phyloP scores from a whole-genome alignment of 2,797 vertebrate genomes.

The Gallinago stenura region DNA sequence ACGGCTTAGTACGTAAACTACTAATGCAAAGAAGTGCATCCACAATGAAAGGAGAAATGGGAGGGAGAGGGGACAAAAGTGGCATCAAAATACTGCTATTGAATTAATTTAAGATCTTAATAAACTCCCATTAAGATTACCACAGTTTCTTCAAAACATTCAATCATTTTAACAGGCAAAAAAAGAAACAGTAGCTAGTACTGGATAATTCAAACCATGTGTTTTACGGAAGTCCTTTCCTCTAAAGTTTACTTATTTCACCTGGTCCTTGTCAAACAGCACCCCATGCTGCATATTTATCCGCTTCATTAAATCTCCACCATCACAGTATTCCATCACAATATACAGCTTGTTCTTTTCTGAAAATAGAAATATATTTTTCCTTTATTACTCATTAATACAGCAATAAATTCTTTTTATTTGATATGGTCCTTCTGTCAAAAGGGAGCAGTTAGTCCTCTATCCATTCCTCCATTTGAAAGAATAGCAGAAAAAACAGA shows the following conservation, averaged over 20 bases:
- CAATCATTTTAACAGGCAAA: neutral
- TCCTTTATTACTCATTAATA: neutral
- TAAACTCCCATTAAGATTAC: neutral
- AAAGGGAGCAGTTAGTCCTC: neutral
- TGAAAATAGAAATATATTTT: conserved; percentile 66
- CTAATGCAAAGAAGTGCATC: neutral
- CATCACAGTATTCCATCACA: conserved; percentile 94
- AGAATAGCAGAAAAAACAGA: neutral
- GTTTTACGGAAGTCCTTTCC: neutral
- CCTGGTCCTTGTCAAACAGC: conserved; percentile 89
- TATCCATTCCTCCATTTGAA: neutral
- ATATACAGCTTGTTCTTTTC: conserved; percentile 87
- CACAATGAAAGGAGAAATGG: neutral
- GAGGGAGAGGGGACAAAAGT: neutral
- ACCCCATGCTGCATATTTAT: conserved; percentile 87
- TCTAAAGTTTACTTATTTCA: conserved; percentile 60
- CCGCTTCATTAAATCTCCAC: conserved; percentile 91
- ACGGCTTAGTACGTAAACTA: neutral
- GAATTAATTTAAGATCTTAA: neutral
- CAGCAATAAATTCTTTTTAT: neutral
- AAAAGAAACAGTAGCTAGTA: neutral
- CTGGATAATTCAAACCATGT: neutral
- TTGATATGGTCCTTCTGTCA: neutral
- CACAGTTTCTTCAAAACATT: neutral
- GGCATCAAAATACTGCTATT: neutral